Evolutionary conservation across 2,113 vertebrate genomes (phyloP).

Genomic region (Dolichallabes microphthalmus): DNA sequence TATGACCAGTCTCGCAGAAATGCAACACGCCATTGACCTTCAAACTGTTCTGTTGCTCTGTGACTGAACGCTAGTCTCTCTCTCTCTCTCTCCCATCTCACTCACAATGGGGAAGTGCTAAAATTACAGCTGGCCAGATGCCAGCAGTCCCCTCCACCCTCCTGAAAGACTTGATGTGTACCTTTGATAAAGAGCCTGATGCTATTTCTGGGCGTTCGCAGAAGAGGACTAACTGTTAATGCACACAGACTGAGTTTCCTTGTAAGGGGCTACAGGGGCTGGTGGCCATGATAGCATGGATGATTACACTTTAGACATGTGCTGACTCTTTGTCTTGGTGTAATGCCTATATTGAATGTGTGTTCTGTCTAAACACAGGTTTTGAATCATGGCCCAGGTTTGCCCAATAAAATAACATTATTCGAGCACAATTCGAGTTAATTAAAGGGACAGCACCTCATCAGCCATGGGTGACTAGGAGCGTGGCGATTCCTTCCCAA

Average conservation of each 20-base stretch:
- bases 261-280: slow-evolving; percentile 19
- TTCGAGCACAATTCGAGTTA: not conserved
- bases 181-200: slow-evolving; percentile 62
- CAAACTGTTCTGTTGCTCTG: slow-evolving; percentile 31
- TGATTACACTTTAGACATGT: slow-evolving; percentile 65
- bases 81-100: slow-evolving; percentile 25
- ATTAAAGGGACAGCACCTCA: not conserved
- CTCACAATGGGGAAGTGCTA: slow-evolving; percentile 55
- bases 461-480: slow-evolving; percentile 19
- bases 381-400: slow-evolving; percentile 5
- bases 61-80: slow-evolving; percentile 10
- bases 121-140: slow-evolving; percentile 52
- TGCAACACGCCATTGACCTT: slow-evolving; percentile 12
- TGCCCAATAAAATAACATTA: not conserved
- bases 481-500: not conserved
- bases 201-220: slow-evolving; percentile 59
- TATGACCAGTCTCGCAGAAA: slow-evolving; percentile 13
- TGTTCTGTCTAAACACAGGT: slow-evolving; percentile 24
- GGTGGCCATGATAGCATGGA: slow-evolving; percentile 62
- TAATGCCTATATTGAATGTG: slow-evolving; percentile 62
- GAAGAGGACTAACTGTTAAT: slow-evolving; percentile 55
- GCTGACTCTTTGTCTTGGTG: slow-evolving; percentile 73
- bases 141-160: slow-evolving; percentile 32
- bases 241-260: slow-evolving; percentile 38
- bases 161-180: slow-evolving; percentile 61